Percentiles rank a stretch among this genome's conserved stretches.
Evolutionary conservation across 2,797 vertebrate species (phyloP).

Genomic region (Molothrus aeneus): DNA sequence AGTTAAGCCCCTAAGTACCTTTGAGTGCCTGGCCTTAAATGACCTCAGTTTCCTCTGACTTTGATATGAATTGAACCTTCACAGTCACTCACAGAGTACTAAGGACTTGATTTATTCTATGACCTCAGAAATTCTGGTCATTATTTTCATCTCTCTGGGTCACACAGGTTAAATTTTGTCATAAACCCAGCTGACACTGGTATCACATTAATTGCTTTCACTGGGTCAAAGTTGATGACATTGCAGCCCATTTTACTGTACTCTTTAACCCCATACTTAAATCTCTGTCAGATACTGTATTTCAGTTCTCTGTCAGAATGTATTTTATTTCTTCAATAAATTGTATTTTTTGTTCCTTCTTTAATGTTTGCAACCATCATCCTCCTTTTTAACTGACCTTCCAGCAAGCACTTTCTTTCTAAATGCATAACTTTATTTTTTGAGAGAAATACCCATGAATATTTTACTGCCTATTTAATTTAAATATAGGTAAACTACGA

Average conservation of each 20-base stretch:
- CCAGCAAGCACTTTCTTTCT: neutral
- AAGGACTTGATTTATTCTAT: neutral
- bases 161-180: constrained; percentile 19
- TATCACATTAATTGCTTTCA: constrained; percentile 21
- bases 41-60: neutral
- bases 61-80: neutral
- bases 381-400: neutral
- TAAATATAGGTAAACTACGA: neutral
- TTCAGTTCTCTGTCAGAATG: neutral
- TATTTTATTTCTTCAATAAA: neutral
- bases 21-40: neutral
- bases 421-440: neutral
- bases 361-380: neutral
- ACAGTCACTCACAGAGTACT: neutral
- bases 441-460: neutral
- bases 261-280: neutral
- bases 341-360: neutral
- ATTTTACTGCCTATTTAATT: neutral
- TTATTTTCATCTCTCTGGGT: constrained; percentile 10
- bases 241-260: neutral
- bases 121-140: neutral
- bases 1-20: neutral
- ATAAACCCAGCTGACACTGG: neutral
- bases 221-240: neutral
- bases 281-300: neutral